Conservation (phyloP, 2,113 vertebrate species). For the Phrynocephalus versicolor region DNA sequence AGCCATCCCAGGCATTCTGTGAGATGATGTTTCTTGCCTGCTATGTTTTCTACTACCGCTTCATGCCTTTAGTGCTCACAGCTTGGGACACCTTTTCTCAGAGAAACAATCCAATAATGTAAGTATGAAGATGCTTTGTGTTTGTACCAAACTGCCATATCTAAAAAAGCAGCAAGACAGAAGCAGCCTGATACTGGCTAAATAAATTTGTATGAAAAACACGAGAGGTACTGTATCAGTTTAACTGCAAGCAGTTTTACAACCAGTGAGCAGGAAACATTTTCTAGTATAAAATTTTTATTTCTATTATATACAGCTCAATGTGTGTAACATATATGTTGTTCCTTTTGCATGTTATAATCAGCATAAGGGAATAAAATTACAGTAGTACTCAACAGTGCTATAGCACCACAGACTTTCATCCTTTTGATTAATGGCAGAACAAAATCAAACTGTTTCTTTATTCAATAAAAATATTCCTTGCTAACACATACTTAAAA, state of each 20-base stretch:
- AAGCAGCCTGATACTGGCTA: not conserved
- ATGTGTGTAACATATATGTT: conserved; percentile 42
- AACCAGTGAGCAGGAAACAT: conserved; percentile 59
- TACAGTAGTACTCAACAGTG: not conserved
- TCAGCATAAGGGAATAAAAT: conserved; percentile 54
- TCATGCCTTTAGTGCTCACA: not conserved
- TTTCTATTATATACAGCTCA: conserved; percentile 68
- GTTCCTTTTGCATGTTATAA: conserved; percentile 1
- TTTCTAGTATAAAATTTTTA: conserved; percentile 69
- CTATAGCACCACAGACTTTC: not conserved
- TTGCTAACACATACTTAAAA: conserved; percentile 44
- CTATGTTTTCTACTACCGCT: not conserved
- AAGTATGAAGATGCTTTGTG: not conserved
- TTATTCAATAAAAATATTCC: conserved; percentile 55
- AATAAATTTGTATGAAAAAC: not conserved
- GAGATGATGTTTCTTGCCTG: not conserved
- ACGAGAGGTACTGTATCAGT: not conserved
- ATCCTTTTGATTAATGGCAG: not conserved
- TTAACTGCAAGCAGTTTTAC: conserved; percentile 31
- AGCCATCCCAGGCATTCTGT: not conserved
- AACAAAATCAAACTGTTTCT: conserved; percentile 37
- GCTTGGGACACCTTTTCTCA: not conserved
- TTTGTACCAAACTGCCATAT: conserved; percentile 18
- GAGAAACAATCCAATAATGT: not conserved
- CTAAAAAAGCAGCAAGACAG: not conserved